These are phyloP conservation scores for Atta texana DNA, from an alignment of 1,140 invertebrate genomes.

Conservation along the genomic window DNA sequence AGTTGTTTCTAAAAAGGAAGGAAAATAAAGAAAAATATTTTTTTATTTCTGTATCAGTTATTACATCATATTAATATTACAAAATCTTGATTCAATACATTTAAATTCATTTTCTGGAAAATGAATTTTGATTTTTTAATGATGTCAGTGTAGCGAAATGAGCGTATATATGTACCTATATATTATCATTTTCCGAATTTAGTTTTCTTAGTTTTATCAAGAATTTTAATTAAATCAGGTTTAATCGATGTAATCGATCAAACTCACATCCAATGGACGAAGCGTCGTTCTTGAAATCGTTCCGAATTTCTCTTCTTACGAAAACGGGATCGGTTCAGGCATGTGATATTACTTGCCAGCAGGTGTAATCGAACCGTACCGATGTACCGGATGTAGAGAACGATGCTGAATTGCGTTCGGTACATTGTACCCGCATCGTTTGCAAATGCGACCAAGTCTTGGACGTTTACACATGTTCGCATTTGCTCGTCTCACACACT, in stretches of 20 bases:
- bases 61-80: too few species aligned
- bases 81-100: too few species aligned
- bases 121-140: too few species aligned
- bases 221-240: neutral
- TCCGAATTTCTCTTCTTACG: neutral
- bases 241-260: neutral
- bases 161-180: neutral
- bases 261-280: neutral
- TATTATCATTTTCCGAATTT: neutral
- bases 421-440: slow-evolving; percentile 51
- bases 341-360: slow-evolving; percentile 31
- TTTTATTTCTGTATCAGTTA: too few species aligned
- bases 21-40: too few species aligned
- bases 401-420: slow-evolving; percentile 43
- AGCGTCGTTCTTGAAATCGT: neutral
- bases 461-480: slow-evolving; percentile 56
- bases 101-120: too few species aligned
- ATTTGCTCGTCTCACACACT: slow-evolving; percentile 23
- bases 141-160: too few species aligned
- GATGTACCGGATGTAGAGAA: slow-evolving; percentile 61
- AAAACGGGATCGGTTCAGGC: slow-evolving; percentile 1
- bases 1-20: too few species aligned
- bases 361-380: slow-evolving; percentile 63
- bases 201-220: neutral
- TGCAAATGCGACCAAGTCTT: slow-evolving; percentile 38